Evolutionary conservation across 2,888 invertebrate genomes (phyloP), one percentile per base, ranked within the genome.

Genomic region (Euzophera pinguis): DNA sequence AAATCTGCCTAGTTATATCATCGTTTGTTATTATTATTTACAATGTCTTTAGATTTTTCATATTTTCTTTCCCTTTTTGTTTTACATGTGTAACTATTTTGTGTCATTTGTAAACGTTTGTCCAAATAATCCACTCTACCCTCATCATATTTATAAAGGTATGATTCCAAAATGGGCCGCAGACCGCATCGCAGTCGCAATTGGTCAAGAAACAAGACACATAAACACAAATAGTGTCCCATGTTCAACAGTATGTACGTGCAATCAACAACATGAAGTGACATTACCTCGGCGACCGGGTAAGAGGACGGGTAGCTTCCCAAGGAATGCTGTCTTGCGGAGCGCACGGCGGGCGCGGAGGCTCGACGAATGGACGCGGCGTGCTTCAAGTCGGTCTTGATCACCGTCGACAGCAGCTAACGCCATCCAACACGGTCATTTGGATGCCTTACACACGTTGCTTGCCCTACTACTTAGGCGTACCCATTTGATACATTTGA

Each of bases 321-420:
- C 82, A 90, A 68, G 73, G 88, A 71, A 74, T 75, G 66, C 64
- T 78, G 73, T 60, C 76, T 64, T 67, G 70, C 41, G 65, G 88
- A 64, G 70, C 75, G 84, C 75, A 91, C 66, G 73, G 78, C 71
- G 72, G 87, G 91, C 75, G 88, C 78, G 54, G 90, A 79, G 68
- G 91, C 81, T 73, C 89, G 83, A 37, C 89, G 81, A 70, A 84
- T 59, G 53, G 74, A 71, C 71, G 91, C 78, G 62, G 90, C 86
- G 68, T 84, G 86, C 65, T 85, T 84, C 83, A 95, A 90, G 85
- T 95, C 94, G 72, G 94, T 94, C 93, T 95, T 95, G 91, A 96
- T 91, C 66, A 93, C 93, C 75, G 93, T 92, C 80, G 93, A 93
- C 91, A 96, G 91, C 81, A 96, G 91, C 95, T 96, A 92, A 67